phyloP scores from a whole-genome alignment of 2,113 vertebrate genomes.

The Caranx ignobilis region DNA sequence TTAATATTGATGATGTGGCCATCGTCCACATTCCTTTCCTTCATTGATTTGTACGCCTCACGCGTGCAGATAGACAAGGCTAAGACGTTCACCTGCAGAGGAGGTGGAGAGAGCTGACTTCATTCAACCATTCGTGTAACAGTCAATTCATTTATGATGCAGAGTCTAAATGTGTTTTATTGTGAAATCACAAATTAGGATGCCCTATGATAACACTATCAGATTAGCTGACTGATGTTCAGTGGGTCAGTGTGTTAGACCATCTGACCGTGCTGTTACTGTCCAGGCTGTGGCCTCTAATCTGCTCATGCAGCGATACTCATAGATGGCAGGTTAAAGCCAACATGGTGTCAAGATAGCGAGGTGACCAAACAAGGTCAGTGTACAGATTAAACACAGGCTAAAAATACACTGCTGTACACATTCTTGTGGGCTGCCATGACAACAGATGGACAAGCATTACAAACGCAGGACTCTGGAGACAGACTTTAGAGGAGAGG shows the following conservation, averaged over 20 bases:
- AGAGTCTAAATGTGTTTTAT: not conserved
- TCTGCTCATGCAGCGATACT: constrained; percentile 52
- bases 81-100: constrained; percentile 91
- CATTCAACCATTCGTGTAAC: not conserved
- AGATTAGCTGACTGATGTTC: constrained; percentile 17
- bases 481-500: constrained; percentile 47
- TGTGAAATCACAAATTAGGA: not conserved
- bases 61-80: constrained; percentile 95
- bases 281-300: constrained; percentile 55
- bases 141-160: not conserved
- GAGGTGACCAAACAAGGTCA: constrained; percentile 79
- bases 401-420: constrained; percentile 81
- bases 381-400: constrained; percentile 76
- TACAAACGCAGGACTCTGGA: constrained; percentile 66
- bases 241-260: constrained; percentile 39
- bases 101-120: not conserved
- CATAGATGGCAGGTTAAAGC: constrained; percentile 65
- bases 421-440: constrained; percentile 74
- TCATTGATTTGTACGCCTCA: constrained; percentile 97
- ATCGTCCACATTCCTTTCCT: constrained; percentile 92
- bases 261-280: constrained; percentile 50
- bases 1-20: constrained; percentile 98
- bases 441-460: constrained; percentile 78
- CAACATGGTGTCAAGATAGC: constrained; percentile 48
- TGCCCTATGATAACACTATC: not conserved